Percentiles rank a stretch among this genome's conserved stretches.
phyloP scores from a whole-genome alignment of 1,140 invertebrate genomes.

The Chironomus tepperi region DNA sequence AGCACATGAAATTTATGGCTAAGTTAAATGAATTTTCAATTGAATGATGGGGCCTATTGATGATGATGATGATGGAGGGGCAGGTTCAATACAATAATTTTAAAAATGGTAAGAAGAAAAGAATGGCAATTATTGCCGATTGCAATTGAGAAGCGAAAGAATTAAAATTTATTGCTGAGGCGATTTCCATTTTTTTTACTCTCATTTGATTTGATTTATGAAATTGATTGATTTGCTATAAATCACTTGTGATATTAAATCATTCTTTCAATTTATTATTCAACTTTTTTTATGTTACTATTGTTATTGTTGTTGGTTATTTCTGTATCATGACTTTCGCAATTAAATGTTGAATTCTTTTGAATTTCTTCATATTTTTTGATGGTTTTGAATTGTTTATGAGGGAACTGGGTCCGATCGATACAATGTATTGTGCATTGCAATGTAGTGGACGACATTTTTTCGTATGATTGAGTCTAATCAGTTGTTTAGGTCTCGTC shows the following conservation, averaged over 20 bases:
- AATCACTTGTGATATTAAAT: background rate
- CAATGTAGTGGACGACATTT: no score
- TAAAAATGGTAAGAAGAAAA: background rate
- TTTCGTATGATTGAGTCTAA: no score
- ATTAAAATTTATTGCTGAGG: background rate
- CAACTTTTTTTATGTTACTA: background rate
- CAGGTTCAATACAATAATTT: background rate
- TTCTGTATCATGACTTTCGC: no score
- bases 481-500: no score
- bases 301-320: no score
- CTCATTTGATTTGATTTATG: background rate
- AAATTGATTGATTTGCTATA: background rate
- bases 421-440: no score
- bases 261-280: background rate
- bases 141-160: no score
- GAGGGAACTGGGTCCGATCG: no score
- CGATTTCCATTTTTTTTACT: background rate
- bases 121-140: background rate
- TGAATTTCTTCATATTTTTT: no score
- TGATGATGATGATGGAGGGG: constrained; percentile 2
- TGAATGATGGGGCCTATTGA: constrained; percentile 12
- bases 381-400: no score
- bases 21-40: constrained; percentile 7
- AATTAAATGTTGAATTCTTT: no score
- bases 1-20: constrained; percentile 5